Evolutionary conservation across 1,140 invertebrate species (phyloP).

Genomic region (Zaprionus taronus): DNA sequence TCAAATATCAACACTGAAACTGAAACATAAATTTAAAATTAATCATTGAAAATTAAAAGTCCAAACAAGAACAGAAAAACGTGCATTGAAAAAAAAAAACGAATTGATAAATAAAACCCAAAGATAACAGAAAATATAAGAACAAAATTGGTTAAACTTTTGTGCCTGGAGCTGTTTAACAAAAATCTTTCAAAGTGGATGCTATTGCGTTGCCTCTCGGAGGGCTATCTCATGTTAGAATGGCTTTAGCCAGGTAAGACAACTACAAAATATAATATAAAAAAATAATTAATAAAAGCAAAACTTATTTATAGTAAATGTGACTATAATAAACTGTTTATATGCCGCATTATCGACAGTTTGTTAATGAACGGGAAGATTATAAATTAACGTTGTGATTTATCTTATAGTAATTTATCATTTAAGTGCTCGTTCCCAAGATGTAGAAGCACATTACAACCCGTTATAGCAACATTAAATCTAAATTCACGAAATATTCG

Average conservation of each 20-base stretch:
- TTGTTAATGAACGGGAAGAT: not conserved
- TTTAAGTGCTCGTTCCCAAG: no score
- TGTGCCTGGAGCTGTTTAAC: conserved; percentile 35
- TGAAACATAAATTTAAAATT: not conserved
- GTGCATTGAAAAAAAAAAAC: conserved; percentile 17
- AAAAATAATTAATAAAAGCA: no score
- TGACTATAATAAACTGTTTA: no score
- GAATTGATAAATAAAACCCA: conserved; percentile 18
- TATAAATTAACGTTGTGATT: not conserved
- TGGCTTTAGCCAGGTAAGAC: conserved; percentile 87
- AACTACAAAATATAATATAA: not conserved
- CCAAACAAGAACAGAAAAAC: not conserved
- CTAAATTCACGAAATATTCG: no score
- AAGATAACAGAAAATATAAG: not conserved
- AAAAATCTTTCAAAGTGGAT: conserved; percentile 86
- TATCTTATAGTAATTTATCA: not conserved
- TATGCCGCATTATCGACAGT: no score
- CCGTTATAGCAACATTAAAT: no score
- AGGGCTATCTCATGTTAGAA: conserved; percentile 87
- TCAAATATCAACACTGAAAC: conserved; percentile 25
- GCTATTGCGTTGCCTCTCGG: conserved; percentile 86
- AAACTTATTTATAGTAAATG: no score
- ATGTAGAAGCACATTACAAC: no score
- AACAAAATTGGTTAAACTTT: conserved; percentile 34
- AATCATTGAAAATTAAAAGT: conserved; percentile 6